phyloP scores from a whole-genome alignment of 2,888 invertebrate genomes.

The Chymomyza amoena region DNA sequence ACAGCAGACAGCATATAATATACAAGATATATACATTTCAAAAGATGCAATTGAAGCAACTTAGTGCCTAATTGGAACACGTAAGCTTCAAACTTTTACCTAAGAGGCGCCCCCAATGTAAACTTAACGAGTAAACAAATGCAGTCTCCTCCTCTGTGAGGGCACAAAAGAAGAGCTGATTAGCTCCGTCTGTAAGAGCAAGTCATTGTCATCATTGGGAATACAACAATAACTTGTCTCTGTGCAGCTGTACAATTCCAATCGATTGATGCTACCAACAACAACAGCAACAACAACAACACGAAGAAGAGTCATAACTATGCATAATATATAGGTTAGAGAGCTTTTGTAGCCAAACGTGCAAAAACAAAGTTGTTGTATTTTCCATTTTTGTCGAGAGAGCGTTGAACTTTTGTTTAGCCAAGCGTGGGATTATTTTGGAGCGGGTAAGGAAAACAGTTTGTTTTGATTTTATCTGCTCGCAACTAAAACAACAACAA shows the following conservation, averaged over 20 bases:
- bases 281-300: conserved; percentile 30
- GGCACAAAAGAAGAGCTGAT: neutral
- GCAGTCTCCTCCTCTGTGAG: neutral
- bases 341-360: conserved; percentile 28
- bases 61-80: too few species aligned
- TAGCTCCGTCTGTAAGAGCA: neutral
- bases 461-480: conserved; percentile 67
- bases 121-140: neutral
- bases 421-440: conserved; percentile 60
- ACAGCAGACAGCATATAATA: too few species aligned
- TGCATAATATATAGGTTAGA: conserved; percentile 70
- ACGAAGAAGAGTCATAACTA: conserved; percentile 36
- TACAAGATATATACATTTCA: too few species aligned
- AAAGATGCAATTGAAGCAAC: too few species aligned
- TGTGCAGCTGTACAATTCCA: neutral
- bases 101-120: too few species aligned
- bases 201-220: neutral
- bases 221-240: neutral
- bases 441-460: conserved; percentile 45
- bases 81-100: too few species aligned
- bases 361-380: conserved; percentile 27
- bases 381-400: conserved; percentile 11
- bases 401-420: conserved; percentile 47
- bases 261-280: conserved; percentile 26
- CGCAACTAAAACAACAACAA: conserved; percentile 1